These are phyloP conservation scores for Ormyrus nitidulus DNA, from an alignment of 2,888 invertebrate species.

Conservation along the genomic window DNA sequence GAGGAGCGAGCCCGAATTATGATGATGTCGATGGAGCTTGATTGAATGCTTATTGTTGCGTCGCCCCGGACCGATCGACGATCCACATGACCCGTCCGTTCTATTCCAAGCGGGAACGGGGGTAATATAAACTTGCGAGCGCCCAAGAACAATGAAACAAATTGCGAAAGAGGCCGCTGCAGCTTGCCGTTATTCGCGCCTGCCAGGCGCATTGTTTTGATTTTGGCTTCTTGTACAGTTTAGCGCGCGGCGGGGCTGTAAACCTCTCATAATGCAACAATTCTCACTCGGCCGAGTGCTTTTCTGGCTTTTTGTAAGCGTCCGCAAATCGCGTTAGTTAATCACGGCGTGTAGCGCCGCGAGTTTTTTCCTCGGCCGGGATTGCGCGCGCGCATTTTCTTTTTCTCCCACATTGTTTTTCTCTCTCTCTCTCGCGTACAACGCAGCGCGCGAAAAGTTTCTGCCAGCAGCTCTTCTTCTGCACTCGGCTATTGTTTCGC, in stretches of 20 bases:
- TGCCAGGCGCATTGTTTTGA: constrained; percentile 20
- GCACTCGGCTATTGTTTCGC: constrained; percentile 32
- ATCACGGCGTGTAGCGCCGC: constrained; percentile 13
- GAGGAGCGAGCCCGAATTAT: constrained; percentile 32
- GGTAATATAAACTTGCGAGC: neutral
- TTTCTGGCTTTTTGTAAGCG: constrained; percentile 2
- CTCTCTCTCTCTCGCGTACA: neutral
- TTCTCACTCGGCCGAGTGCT: constrained; percentile 31
- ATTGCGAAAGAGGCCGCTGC: constrained; percentile 34
- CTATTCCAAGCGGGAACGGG: neutral
- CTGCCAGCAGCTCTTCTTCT: no score
- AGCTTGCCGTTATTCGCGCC: neutral
- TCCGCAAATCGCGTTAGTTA: constrained; percentile 43
- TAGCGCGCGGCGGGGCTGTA: neutral
- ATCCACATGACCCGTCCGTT: constrained; percentile 41
- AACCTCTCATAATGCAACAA: constrained; percentile 37
- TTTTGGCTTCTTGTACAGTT: neutral
- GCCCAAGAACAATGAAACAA: constrained; percentile 42
- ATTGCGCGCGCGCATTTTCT: constrained; percentile 19
- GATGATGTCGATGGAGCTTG: constrained; percentile 50
- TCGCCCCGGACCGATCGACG: constrained; percentile 34
- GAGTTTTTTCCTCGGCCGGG: neutral
- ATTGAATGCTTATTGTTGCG: constrained; percentile 54
- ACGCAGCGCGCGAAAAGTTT: no score
- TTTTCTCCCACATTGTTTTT: constrained; percentile 39